phyloP scores from a whole-genome alignment of 2,888 invertebrate genomes.

The Dryomyza anilis region DNA sequence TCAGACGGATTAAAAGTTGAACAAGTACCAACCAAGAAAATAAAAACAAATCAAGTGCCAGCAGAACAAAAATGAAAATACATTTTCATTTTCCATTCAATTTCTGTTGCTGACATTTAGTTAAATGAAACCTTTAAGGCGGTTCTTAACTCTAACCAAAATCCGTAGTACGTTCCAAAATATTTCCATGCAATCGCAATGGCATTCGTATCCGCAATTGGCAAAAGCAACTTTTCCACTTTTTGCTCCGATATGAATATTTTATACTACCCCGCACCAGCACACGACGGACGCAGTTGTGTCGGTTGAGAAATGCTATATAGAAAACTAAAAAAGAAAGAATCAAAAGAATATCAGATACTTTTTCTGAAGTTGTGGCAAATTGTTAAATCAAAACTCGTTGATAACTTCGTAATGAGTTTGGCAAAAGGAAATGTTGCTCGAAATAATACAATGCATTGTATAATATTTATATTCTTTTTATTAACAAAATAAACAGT shows the following conservation, averaged over 20 bases:
- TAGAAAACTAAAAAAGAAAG: background rate
- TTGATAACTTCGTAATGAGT: background rate
- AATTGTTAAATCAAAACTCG: background rate
- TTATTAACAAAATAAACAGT: conserved; percentile 6
- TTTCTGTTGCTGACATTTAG: conserved; percentile 61
- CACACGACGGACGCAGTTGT: too few relatives aligned
- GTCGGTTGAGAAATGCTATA: background rate
- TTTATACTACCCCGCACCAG: background rate
- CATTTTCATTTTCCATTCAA: conserved; percentile 49
- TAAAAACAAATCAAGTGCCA: background rate
- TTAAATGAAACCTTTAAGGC: conserved; percentile 62
- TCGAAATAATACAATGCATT: background rate
- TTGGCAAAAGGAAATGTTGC: background rate
- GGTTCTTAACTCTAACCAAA: conserved; percentile 23
- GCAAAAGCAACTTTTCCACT: background rate
- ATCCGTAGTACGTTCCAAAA: background rate
- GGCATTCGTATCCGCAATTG: background rate
- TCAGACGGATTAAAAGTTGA: conserved; percentile 19
- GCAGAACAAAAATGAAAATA: conserved; percentile 20
- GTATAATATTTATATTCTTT: background rate
- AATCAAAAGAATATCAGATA: background rate
- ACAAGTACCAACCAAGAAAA: background rate
- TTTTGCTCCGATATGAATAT: conserved; percentile 10
- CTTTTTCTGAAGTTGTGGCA: background rate
- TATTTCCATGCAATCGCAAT: background rate